Percentiles rank a stretch among this genome's conserved stretches.
Evolutionary conservation across 2,113 vertebrate genomes (phyloP).

Genomic region (Urocolius indicus): DNA sequence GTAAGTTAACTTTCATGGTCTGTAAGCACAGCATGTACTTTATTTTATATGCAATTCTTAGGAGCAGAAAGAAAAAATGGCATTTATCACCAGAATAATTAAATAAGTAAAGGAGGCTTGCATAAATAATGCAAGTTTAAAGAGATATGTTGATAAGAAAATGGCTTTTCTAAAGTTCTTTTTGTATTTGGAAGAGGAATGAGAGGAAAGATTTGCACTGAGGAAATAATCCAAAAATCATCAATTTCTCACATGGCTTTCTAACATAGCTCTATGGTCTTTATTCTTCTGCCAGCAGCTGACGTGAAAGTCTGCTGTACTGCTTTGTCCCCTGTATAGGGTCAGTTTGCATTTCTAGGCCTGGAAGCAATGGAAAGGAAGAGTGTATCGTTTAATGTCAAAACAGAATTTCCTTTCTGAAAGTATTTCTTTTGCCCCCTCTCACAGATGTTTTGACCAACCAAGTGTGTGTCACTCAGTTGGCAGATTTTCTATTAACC

Average conservation of each 20-base stretch:
- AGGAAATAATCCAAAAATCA: conserved; percentile 46
- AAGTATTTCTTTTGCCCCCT: background rate
- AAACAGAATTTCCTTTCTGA: conserved; percentile 23
- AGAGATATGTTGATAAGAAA: background rate
- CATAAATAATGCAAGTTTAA: background rate
- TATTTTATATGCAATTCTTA: background rate
- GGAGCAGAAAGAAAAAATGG: background rate
- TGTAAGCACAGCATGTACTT: background rate
- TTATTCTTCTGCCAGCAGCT: conserved; percentile 32
- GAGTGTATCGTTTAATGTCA: background rate
- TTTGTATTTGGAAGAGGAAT: background rate
- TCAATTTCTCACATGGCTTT: background rate
- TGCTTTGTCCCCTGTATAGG: background rate
- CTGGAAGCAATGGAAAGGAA: conserved; percentile 13
- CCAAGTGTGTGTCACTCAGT: background rate
- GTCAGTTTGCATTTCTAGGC: background rate
- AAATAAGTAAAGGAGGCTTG: background rate
- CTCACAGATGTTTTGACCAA: background rate
- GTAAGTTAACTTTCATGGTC: background rate
- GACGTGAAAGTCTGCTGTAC: background rate
- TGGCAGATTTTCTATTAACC: background rate
- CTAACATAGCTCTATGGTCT: background rate
- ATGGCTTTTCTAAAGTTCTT: conserved; percentile 9
- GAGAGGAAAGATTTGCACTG: background rate
- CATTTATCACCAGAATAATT: background rate